Evolutionary conservation across 2,888 invertebrate genomes (phyloP).

Genomic region (Nineta flava): DNA sequence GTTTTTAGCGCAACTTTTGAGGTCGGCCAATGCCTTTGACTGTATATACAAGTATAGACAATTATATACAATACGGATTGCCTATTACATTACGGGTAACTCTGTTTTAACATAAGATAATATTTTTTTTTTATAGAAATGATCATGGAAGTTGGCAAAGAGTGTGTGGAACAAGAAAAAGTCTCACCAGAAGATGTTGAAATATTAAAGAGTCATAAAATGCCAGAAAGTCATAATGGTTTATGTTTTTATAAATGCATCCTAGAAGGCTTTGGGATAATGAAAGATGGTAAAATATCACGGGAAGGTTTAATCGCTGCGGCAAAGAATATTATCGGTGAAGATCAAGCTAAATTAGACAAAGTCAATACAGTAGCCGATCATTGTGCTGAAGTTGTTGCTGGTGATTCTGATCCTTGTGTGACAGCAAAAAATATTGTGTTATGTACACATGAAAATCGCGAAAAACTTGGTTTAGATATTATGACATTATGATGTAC

Average conservation of each 20-base stretch:
- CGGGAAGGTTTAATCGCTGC: conserved; percentile 20
- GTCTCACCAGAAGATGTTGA: conserved; percentile 22
- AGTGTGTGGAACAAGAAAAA: conserved; percentile 20
- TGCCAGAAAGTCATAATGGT: conserved; percentile 21
- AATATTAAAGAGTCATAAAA: conserved; percentile 16
- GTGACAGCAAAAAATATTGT: conserved; percentile 18
- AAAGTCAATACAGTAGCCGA: conserved; percentile 19
- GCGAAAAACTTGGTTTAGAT: not conserved
- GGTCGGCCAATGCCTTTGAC: no score
- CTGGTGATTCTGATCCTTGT: conserved; percentile 17
- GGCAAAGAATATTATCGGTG: conserved; percentile 18
- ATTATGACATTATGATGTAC: not conserved
- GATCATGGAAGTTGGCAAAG: conserved; percentile 13
- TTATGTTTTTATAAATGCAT: conserved; percentile 23
- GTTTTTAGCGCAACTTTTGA: no score
- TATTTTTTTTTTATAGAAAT: conserved; percentile 9
- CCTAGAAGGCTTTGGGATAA: conserved; percentile 20
- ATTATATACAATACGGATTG: no score
- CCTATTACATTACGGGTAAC: no score
- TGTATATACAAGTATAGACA: not conserved
- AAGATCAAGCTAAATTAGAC: conserved; percentile 17
- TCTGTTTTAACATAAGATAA: no score
- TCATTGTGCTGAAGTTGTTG: conserved; percentile 20
- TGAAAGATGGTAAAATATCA: conserved; percentile 22
- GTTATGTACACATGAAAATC: conserved; percentile 18